Conservation (phyloP, 1,140 invertebrate genomes). For the Leptopilina clavipes region DNA sequence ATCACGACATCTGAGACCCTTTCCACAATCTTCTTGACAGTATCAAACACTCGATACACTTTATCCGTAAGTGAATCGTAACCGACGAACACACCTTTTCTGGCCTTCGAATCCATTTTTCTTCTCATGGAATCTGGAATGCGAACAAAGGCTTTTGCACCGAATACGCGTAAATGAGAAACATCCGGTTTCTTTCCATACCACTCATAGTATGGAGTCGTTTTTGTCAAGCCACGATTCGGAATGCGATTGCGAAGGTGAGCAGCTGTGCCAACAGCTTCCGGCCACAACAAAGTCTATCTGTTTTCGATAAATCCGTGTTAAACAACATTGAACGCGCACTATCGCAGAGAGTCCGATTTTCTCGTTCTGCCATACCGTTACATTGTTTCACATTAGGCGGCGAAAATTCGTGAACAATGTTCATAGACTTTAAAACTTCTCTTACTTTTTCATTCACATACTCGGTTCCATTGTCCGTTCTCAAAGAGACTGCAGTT, state of each 20-base stretch:
- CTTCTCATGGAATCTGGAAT: constrained; percentile 44
- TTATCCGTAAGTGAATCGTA: constrained; percentile 40
- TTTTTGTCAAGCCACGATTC: constrained; percentile 33
- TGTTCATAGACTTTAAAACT: not conserved
- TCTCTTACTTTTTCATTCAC: constrained; percentile 59
- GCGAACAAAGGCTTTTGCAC: constrained; percentile 44
- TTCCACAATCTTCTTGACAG: constrained; percentile 4
- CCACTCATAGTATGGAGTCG: constrained; percentile 59
- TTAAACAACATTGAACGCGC: constrained; percentile 56
- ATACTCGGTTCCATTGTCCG: constrained; percentile 72
- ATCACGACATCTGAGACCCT: not conserved
- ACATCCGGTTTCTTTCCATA: constrained; percentile 48
- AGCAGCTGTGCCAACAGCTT: constrained; percentile 44
- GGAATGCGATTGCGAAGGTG: constrained; percentile 44
- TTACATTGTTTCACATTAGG: constrained; percentile 31
- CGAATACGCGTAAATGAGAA: constrained; percentile 57
- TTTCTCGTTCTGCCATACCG: constrained; percentile 44
- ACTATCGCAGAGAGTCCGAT: constrained; percentile 62
- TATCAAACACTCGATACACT: not conserved
- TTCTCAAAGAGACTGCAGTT: constrained; percentile 64
- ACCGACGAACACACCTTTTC: constrained; percentile 51
- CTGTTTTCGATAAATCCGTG: constrained; percentile 39
- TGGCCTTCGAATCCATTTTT: constrained; percentile 51
- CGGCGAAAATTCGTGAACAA: constrained; percentile 14
- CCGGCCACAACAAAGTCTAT: constrained; percentile 42